Evolutionary conservation across 1,140 invertebrate genomes (phyloP).

Genomic region (Drosophila parvula): DNA sequence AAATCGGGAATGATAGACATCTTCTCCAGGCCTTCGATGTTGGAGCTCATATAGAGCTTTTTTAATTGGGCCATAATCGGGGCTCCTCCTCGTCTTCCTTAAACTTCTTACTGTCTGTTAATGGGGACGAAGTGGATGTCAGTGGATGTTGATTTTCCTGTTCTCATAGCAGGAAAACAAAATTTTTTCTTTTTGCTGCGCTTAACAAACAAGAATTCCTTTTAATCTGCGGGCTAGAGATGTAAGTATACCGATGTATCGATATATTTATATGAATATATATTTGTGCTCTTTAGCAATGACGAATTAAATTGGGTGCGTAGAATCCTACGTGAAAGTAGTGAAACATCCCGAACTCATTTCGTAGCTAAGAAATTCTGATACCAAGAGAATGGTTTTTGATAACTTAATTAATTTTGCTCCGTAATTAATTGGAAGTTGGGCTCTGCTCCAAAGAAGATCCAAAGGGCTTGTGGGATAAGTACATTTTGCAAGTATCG

Average conservation of each 20-base stretch:
- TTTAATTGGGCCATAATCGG: constrained; percentile 82
- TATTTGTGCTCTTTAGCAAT: no score
- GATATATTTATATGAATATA: neutral
- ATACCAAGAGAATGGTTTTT: no score
- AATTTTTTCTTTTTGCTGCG: neutral
- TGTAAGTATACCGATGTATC: neutral
- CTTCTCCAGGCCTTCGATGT: constrained; percentile 85
- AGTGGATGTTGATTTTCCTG: neutral
- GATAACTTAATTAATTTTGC: no score
- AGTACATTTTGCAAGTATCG: no score
- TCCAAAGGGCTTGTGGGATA: no score
- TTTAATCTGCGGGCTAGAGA: constrained; percentile 18
- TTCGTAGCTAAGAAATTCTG: no score
- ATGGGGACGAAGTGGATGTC: neutral
- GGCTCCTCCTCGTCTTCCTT: constrained; percentile 1
- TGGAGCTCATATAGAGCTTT: constrained; percentile 85
- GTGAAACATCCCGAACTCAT: no score
- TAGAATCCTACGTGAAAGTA: no score
- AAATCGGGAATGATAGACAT: constrained; percentile 85
- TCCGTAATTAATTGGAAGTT: no score
- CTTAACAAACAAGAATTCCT: constrained; percentile 10
- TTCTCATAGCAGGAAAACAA: constrained; percentile 25
- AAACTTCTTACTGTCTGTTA: neutral
- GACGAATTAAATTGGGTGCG: no score
- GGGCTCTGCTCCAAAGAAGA: no score